A percentile compares a stretch with the other conserved stretches of the same genome.
phyloP scores from a whole-genome alignment of 2,797 vertebrate genomes.

The Sternotherus odoratus region DNA sequence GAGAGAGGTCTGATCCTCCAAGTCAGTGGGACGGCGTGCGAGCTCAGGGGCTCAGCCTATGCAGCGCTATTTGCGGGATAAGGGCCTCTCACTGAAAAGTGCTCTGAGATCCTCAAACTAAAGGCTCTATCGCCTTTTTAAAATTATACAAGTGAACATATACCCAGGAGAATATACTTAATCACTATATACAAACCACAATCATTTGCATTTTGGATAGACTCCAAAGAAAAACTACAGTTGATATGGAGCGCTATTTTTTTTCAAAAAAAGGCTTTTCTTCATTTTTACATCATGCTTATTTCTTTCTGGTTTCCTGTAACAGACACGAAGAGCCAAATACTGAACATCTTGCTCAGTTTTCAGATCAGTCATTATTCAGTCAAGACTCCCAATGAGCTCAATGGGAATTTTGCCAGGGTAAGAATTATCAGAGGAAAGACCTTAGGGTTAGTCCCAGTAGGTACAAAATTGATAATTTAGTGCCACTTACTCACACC shows the following conservation, averaged over 20 bases:
- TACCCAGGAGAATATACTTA: fast-evolving
- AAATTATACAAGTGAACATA: fast-evolving
- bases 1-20: fast-evolving
- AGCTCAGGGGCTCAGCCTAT: fast-evolving
- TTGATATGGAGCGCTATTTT: background rate
- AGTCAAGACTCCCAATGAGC: background rate
- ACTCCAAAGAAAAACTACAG: background rate
- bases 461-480: fast-evolving
- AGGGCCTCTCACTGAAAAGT: fast-evolving
- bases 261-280: background rate
- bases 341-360: background rate
- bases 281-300: background rate
- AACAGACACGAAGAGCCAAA: background rate
- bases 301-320: background rate
- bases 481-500: background rate
- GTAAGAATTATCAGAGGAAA: background rate
- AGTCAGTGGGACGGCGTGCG: fast-evolving
- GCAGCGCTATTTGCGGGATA: background rate
- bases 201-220: fast-evolving
- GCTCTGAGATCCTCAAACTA: fast-evolving
- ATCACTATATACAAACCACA: fast-evolving
- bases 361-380: background rate
- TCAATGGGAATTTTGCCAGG: background rate
- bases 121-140: fast-evolving
- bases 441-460: fast-evolving